Percentiles rank a stretch among this genome's conserved stretches.
Conservation (phyloP, 2,113 vertebrate species). For the Galbula dea region DNA sequence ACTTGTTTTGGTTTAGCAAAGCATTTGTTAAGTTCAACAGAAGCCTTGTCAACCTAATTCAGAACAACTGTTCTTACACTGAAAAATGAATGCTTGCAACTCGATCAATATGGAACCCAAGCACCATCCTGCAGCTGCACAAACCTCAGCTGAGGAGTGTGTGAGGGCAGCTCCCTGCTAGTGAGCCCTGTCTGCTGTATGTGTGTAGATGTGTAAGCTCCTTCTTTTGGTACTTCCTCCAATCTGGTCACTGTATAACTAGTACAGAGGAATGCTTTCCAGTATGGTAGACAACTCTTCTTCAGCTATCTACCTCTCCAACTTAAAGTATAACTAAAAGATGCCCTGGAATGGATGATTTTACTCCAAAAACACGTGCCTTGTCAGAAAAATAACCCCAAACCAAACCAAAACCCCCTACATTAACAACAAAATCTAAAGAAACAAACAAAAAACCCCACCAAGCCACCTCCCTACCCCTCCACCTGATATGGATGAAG, state of each 20-base stretch:
- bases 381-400: neutral
- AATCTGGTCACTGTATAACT: too few species aligned
- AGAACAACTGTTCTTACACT: neutral
- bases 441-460: too few species aligned
- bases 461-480: too few species aligned
- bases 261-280: neutral
- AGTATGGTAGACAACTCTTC: neutral
- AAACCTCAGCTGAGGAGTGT: rapidly evolving
- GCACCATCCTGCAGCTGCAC: neutral
- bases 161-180: neutral
- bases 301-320: neutral
- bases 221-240: neutral
- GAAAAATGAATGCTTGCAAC: neutral
- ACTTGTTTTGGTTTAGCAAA: neutral
- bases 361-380: neutral
- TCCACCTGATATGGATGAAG: neutral
- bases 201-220: rapidly evolving
- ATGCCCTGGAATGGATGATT: neutral
- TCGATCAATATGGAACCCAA: neutral
- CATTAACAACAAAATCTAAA: too few species aligned
- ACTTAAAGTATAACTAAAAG: neutral
- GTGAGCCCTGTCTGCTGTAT: neutral
- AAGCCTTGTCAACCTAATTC: neutral
- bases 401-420: too few species aligned
- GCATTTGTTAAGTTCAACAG: neutral